phyloP scores from a whole-genome alignment of 2,113 vertebrate genomes.

The Willisornis vidua region DNA sequence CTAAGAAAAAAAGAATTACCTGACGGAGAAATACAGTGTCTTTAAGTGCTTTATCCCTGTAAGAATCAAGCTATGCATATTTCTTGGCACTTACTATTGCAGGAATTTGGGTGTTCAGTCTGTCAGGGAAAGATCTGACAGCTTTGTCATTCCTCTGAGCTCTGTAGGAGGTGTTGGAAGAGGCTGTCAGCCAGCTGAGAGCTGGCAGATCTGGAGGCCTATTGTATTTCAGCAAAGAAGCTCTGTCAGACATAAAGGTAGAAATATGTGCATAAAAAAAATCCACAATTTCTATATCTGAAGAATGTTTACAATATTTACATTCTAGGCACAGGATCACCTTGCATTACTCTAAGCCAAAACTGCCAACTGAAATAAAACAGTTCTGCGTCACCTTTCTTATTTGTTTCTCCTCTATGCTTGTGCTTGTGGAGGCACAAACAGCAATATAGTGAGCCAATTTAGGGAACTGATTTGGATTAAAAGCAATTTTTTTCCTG shows the following conservation, averaged over 20 bases:
- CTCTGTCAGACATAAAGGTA: not conserved
- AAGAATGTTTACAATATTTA: not conserved
- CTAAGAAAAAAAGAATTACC: not conserved
- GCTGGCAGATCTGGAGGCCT: constrained; percentile 1
- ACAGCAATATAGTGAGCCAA: not conserved
- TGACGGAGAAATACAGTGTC: not conserved
- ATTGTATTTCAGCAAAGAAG: not conserved
- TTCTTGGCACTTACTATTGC: not conserved
- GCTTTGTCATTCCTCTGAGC: constrained; percentile 61
- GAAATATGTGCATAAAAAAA: not conserved
- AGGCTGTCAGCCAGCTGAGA: constrained; percentile 29
- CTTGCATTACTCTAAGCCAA: not conserved
- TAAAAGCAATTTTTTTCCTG: not conserved
- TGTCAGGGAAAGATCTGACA: constrained; percentile 53
- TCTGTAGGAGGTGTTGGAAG: constrained; percentile 47
- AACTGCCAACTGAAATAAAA: not conserved
- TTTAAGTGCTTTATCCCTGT: not conserved
- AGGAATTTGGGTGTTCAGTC: constrained; percentile 45
- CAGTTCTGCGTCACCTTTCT: not conserved
- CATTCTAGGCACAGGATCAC: not conserved
- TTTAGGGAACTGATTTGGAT: not conserved
- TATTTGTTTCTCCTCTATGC: not conserved
- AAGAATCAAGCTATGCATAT: not conserved
- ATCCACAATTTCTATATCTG: not conserved
- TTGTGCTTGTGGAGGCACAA: not conserved